Conservation (phyloP, 2,113 vertebrate species). For the Manacus vitellinus region DNA sequence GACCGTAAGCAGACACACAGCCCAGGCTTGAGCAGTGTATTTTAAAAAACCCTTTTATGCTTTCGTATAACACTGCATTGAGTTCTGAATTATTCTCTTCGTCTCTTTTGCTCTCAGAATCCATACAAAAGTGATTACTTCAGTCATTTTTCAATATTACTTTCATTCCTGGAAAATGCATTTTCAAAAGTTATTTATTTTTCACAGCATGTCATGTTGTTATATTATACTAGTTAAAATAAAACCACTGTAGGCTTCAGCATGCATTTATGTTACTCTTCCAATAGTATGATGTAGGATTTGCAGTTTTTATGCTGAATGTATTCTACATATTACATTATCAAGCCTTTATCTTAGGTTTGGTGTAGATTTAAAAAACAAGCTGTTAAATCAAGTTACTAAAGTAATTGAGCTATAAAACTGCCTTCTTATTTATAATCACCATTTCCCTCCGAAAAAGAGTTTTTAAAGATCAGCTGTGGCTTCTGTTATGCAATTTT, state of each 20-base stretch:
- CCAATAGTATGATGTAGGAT: slow-evolving; percentile 63
- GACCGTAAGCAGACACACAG: not conserved
- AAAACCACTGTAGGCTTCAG: slow-evolving; percentile 74
- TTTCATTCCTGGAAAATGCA: slow-evolving; percentile 78
- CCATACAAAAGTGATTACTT: slow-evolving; percentile 79
- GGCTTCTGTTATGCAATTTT: slow-evolving; percentile 45
- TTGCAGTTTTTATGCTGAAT: slow-evolving; percentile 64
- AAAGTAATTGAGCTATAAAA: slow-evolving; percentile 77
- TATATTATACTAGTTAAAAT: slow-evolving; percentile 82
- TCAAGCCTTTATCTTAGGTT: slow-evolving; percentile 72
- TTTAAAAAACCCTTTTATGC: slow-evolving; percentile 12
- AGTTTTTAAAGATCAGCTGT: slow-evolving; percentile 71
- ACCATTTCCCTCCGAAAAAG: slow-evolving; percentile 16
- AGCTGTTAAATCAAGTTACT: slow-evolving; percentile 72
- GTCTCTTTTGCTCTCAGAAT: slow-evolving; percentile 70
- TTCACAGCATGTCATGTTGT: slow-evolving; percentile 78
- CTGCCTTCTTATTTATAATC: slow-evolving; percentile 68
- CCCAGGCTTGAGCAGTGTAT: not conserved
- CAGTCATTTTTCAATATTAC: slow-evolving; percentile 81
- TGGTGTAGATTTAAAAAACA: slow-evolving; percentile 67
- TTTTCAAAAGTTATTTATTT: slow-evolving; percentile 83
- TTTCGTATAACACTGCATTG: slow-evolving; percentile 10
- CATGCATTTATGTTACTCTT: slow-evolving; percentile 69
- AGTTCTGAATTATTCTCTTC: slow-evolving; percentile 71
- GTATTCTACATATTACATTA: slow-evolving; percentile 75